Evolutionary conservation across 2,888 invertebrate genomes (phyloP).

Genomic region (Pristionchus exspectatus): DNA sequence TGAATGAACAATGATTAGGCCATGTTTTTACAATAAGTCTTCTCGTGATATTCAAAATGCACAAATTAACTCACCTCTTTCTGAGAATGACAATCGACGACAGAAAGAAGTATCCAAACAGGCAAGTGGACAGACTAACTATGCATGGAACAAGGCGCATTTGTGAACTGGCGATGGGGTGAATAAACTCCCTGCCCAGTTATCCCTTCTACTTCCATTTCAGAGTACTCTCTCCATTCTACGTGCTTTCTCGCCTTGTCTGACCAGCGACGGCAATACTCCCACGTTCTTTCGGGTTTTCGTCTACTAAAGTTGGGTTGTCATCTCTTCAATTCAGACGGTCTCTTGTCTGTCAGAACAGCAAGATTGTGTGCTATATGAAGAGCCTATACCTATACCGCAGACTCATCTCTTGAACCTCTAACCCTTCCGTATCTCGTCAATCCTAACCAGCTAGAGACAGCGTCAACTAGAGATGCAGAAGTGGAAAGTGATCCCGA

Average conservation of each 20-base stretch:
- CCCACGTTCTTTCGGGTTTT: not conserved
- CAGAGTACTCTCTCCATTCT: not conserved
- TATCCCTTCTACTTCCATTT: not conserved
- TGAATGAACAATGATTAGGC: too few relatives aligned
- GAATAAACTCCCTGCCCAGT: not conserved
- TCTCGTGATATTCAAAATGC: too few relatives aligned
- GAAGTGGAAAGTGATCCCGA: not conserved
- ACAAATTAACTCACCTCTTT: not conserved
- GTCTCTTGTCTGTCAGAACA: too few relatives aligned
- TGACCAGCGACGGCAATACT: not conserved
- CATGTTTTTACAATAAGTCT: too few relatives aligned
- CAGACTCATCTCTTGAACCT: too few relatives aligned
- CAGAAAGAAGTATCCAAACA: slow-evolving; percentile 9
- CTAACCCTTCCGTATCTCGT: too few relatives aligned
- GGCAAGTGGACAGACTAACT: slow-evolving; percentile 25
- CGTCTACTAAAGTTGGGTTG: not conserved
- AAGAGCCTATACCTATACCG: too few relatives aligned
- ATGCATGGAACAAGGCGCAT: slow-evolving; percentile 44
- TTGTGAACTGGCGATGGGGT: not conserved
- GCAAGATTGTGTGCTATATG: too few relatives aligned
- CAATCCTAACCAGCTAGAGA: not conserved
- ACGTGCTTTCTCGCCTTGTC: not conserved
- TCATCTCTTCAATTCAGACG: not conserved
- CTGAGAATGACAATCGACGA: slow-evolving; percentile 1
- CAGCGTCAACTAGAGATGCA: not conserved